phyloP scores from a whole-genome alignment of 2,888 invertebrate species.

The Anorthoa munda region DNA sequence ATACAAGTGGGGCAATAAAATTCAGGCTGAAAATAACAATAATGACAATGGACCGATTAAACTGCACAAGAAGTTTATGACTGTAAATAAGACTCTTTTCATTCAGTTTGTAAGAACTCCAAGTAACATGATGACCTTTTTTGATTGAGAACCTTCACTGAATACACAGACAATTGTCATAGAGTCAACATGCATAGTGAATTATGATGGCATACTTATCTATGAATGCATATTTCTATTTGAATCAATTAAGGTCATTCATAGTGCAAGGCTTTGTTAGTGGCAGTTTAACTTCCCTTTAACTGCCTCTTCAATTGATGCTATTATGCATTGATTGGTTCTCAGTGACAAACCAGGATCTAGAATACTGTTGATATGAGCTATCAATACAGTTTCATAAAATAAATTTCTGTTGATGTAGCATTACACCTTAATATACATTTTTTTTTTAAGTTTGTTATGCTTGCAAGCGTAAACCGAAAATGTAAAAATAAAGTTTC shows the following conservation, averaged over 20 bases:
- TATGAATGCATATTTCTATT: slow-evolving; percentile 25
- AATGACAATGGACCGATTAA: too few species aligned
- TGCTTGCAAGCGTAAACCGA: neutral
- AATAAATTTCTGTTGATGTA: neutral
- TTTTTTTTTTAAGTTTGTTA: neutral
- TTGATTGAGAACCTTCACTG: neutral
- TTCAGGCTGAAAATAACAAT: too few species aligned
- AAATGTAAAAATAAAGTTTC: neutral
- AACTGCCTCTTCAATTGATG: slow-evolving; percentile 42
- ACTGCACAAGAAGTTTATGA: neutral
- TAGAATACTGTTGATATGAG: neutral
- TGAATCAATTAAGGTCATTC: slow-evolving; percentile 48
- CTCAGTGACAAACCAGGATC: slow-evolving; percentile 9
- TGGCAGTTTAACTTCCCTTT: slow-evolving; percentile 19
- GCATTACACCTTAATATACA: neutral
- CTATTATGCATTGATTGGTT: slow-evolving; percentile 3
- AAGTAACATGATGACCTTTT: slow-evolving; percentile 7
- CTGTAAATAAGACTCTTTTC: neutral
- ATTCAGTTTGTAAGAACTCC: neutral
- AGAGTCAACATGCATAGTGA: slow-evolving; percentile 8
- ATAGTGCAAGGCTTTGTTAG: slow-evolving; percentile 27
- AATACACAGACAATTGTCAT: neutral
- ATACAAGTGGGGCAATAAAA: too few species aligned
- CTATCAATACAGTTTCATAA: neutral
- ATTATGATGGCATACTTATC: slow-evolving; percentile 15